phyloP scores from a whole-genome alignment of 2,797 vertebrate genomes.

The Tapera naevia region DNA sequence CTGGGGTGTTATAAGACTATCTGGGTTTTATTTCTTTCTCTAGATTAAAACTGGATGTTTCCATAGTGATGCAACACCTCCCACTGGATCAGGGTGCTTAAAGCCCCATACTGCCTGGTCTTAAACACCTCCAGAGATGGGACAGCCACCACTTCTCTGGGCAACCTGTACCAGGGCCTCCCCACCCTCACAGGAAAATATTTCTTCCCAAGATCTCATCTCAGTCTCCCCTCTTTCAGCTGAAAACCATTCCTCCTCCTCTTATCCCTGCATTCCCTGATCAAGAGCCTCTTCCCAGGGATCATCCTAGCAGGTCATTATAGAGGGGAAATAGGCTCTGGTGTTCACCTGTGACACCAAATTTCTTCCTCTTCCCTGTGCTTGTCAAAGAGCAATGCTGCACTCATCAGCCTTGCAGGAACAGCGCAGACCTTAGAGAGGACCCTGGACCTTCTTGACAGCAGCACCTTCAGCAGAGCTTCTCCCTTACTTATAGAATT shows the following conservation, averaged over 20 bases:
- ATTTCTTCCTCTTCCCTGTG: background rate
- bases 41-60: background rate
- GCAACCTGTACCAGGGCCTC: too few species aligned
- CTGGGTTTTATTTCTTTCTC: background rate
- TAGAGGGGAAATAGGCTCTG: background rate
- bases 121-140: too few species aligned
- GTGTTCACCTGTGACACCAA: background rate
- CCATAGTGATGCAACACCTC: too few species aligned
- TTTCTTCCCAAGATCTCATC: too few species aligned
- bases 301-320: background rate
- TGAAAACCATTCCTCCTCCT: too few species aligned
- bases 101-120: too few species aligned
- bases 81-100: too few species aligned
- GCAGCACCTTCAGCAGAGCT: background rate
- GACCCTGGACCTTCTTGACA: background rate
- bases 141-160: too few species aligned
- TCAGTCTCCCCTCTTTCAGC: too few species aligned
- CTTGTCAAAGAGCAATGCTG: background rate
- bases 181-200: too few species aligned
- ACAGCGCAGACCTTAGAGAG: background rate
- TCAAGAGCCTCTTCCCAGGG: too few species aligned
- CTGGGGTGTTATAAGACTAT: background rate
- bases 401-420: background rate
- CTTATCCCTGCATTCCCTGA: too few species aligned
- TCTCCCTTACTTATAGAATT: background rate